These are phyloP conservation scores for Percopsis omiscomaycus DNA, from an alignment of 2,797 vertebrate genomes.

Conservation along the genomic window DNA sequence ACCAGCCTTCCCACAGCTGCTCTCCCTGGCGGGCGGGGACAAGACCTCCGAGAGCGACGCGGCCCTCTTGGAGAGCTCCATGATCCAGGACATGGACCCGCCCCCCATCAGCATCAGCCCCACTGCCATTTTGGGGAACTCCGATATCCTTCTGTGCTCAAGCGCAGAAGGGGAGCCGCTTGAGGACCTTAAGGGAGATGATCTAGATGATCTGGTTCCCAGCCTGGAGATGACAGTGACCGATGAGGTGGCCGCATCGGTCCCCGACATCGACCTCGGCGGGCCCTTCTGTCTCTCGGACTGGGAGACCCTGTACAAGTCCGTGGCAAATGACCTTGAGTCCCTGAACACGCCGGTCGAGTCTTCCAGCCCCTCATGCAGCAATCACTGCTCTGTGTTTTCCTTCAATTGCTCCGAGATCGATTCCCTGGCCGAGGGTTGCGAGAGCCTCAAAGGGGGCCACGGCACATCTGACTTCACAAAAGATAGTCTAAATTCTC, in stretches of 20 bases:
- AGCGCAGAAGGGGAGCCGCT: slow-evolving; percentile 82
- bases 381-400: slow-evolving; percentile 86
- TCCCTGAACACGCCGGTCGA: slow-evolving; percentile 87
- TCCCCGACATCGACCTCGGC: slow-evolving; percentile 92
- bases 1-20: slow-evolving; percentile 58
- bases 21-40: slow-evolving; percentile 60
- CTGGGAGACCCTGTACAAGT: slow-evolving; percentile 93
- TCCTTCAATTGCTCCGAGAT: slow-evolving; percentile 89
- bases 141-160: slow-evolving; percentile 79
- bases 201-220: slow-evolving; percentile 85
- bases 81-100: slow-evolving; percentile 70
- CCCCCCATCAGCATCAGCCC: slow-evolving; percentile 58
- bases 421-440: slow-evolving; percentile 83
- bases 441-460: slow-evolving; percentile 80
- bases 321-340: slow-evolving; percentile 85
- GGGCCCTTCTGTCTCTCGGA: slow-evolving; percentile 89
- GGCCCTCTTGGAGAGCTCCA: slow-evolving; percentile 38
- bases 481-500: slow-evolving; percentile 90
- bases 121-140: slow-evolving; percentile 77
- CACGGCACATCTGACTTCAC: slow-evolving; percentile 77
- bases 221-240: slow-evolving; percentile 68
- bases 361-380: slow-evolving; percentile 88
- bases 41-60: slow-evolving; percentile 53
- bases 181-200: slow-evolving; percentile 78
- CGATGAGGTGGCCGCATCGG: slow-evolving; percentile 83